Percentiles rank a stretch among this genome's conserved stretches.
Evolutionary conservation across 2,888 invertebrate genomes (phyloP).

Genomic region (Eilema depressum): DNA sequence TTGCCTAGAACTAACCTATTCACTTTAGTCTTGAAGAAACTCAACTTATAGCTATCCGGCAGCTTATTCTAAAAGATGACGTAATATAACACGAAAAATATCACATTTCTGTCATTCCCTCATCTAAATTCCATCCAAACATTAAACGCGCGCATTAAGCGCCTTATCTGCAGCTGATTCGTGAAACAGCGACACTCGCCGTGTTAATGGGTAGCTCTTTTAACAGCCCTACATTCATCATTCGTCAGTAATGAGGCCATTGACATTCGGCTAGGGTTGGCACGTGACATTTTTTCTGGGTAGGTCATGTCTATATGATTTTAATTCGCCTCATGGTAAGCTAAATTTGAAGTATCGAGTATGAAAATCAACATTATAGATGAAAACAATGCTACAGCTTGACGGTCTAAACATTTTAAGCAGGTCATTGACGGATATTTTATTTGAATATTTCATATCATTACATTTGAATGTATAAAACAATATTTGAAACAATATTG

Average conservation of each 20-base stretch:
- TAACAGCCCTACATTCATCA: constrained; percentile 79
- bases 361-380: too few relatives aligned
- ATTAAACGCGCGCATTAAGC: constrained; percentile 26
- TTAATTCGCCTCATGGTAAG: not conserved
- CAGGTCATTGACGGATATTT: too few relatives aligned
- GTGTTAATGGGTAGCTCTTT: constrained; percentile 76
- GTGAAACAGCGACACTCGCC: constrained; percentile 64
- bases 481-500: too few relatives aligned
- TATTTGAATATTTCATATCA: too few relatives aligned
- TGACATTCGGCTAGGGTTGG: constrained; percentile 56
- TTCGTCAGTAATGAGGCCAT: constrained; percentile 77
- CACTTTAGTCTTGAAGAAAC: too few relatives aligned
- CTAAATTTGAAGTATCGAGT: too few relatives aligned
- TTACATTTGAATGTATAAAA: too few relatives aligned
- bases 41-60: too few relatives aligned
- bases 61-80: not conserved
- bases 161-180: constrained; percentile 57
- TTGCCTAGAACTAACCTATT: too few relatives aligned
- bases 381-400: too few relatives aligned
- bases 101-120: not conserved
- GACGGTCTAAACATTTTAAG: too few relatives aligned
- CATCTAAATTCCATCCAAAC: constrained; percentile 15
- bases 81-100: not conserved
- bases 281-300: not conserved
- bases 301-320: not conserved